phyloP scores from a whole-genome alignment of 2,113 vertebrate species.

The Bostrychus sinensis region DNA sequence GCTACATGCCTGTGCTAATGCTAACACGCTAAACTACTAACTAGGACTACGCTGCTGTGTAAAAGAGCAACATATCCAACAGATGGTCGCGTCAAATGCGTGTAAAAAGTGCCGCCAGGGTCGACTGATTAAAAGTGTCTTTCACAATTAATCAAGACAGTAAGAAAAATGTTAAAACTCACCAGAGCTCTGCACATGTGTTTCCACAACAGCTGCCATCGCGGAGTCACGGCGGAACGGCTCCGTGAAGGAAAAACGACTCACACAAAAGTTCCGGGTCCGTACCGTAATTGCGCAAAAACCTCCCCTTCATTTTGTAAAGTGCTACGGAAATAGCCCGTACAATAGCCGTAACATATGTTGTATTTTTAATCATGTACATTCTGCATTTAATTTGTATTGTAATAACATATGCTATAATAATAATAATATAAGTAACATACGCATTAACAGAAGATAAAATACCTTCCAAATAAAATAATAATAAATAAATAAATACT shows the following conservation, averaged over 20 bases:
- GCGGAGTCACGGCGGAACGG: conserved; percentile 2
- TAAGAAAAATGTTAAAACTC: conserved; percentile 4
- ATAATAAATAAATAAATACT: too few species aligned
- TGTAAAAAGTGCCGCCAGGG: not conserved
- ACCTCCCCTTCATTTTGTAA: too few species aligned
- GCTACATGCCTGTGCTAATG: not conserved
- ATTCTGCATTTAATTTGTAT: too few species aligned
- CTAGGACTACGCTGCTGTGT: not conserved
- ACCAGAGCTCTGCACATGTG: conserved; percentile 30
- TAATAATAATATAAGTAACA: too few species aligned
- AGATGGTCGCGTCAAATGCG: too few species aligned
- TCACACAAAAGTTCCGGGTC: conserved; percentile 14
- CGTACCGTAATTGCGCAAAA: not conserved
- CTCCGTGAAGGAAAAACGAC: conserved; percentile 1
- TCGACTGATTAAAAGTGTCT: not conserved
- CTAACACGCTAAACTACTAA: not conserved
- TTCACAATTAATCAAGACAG: not conserved
- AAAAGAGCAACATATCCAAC: too few species aligned
- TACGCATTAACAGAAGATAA: too few species aligned
- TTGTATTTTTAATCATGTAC: too few species aligned
- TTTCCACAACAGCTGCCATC: conserved; percentile 39
- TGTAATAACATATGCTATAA: too few species aligned
- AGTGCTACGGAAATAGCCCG: too few species aligned
- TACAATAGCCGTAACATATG: too few species aligned
- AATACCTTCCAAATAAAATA: too few species aligned